Conservation (phyloP, 64 coral and sea anemone species). For the Porites lutea region DNA sequence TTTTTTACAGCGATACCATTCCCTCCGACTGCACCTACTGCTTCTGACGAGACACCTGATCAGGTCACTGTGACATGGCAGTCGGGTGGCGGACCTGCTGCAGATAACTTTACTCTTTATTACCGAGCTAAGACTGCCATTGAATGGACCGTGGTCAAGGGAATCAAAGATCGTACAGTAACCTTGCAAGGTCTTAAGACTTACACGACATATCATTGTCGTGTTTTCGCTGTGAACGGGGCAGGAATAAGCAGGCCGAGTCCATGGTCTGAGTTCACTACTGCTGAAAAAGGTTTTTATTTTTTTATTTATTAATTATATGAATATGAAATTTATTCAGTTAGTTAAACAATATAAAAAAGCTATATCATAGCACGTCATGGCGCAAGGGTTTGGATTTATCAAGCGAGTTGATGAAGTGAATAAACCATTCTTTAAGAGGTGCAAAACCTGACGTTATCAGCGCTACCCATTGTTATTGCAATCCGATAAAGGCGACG, state of each 20-base stretch:
- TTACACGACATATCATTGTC: constrained; percentile 44
- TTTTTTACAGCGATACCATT: constrained; percentile 43
- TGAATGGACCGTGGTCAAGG: background rate
- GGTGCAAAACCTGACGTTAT: too few relatives aligned
- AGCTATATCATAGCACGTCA: background rate
- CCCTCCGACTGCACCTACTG: constrained; percentile 15
- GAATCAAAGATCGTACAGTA: constrained; percentile 34
- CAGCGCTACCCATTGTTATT: too few relatives aligned
- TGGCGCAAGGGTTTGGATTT: too few relatives aligned
- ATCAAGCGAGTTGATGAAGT: too few relatives aligned
- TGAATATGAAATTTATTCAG: too few relatives aligned
- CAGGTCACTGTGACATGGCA: constrained; percentile 53
- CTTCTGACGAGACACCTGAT: background rate
- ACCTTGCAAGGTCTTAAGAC: background rate
- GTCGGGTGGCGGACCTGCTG: background rate
- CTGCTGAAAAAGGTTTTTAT: constrained; percentile 35
- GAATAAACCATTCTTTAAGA: too few relatives aligned
- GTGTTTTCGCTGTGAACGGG: constrained; percentile 54
- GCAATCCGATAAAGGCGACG: too few relatives aligned
- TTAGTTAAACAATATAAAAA: too few relatives aligned
- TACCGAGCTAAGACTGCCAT: background rate
- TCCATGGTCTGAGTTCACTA: constrained; percentile 45
- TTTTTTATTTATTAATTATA: too few relatives aligned
- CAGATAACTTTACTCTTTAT: constrained; percentile 25
- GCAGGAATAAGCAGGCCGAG: constrained; percentile 36